These are phyloP conservation scores for Tenthredo scrophulariae DNA, from an alignment of 2,888 invertebrate genomes.

Conservation along the genomic window DNA sequence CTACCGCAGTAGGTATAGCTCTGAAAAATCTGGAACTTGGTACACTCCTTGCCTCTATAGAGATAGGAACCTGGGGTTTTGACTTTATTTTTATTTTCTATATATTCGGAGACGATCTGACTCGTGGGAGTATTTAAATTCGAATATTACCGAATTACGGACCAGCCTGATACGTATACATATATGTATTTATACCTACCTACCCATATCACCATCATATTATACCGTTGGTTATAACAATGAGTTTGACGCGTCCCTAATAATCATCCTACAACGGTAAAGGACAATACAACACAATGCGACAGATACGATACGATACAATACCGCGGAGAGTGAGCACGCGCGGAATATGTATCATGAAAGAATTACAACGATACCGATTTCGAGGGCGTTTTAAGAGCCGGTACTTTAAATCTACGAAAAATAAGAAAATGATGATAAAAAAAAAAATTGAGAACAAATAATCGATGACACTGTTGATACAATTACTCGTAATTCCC, in stretches of 20 bases:
- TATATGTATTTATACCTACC: background rate
- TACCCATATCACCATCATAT: background rate
- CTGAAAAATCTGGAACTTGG: too few relatives aligned
- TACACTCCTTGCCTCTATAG: too few relatives aligned
- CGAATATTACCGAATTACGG: too few relatives aligned
- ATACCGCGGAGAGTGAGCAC: constrained; percentile 58
- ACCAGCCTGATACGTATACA: background rate
- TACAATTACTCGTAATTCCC: background rate
- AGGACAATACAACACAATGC: constrained; percentile 60
- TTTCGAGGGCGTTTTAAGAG: background rate
- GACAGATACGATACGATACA: background rate
- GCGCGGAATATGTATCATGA: constrained; percentile 9
- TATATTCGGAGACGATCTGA: too few relatives aligned
- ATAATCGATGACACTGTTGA: background rate
- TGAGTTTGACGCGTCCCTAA: constrained; percentile 61
- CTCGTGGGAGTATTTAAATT: too few relatives aligned
- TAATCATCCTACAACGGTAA: constrained; percentile 67
- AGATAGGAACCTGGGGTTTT: too few relatives aligned
- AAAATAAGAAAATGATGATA: background rate
- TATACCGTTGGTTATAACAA: background rate
- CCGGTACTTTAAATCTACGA: background rate
- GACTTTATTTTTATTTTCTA: too few relatives aligned
- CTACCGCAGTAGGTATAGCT: too few relatives aligned
- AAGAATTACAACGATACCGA: background rate
- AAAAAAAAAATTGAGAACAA: background rate